These are phyloP conservation scores for Girardinus metallicus DNA, from an alignment of 2,797 vertebrate species.

Conservation along the genomic window DNA sequence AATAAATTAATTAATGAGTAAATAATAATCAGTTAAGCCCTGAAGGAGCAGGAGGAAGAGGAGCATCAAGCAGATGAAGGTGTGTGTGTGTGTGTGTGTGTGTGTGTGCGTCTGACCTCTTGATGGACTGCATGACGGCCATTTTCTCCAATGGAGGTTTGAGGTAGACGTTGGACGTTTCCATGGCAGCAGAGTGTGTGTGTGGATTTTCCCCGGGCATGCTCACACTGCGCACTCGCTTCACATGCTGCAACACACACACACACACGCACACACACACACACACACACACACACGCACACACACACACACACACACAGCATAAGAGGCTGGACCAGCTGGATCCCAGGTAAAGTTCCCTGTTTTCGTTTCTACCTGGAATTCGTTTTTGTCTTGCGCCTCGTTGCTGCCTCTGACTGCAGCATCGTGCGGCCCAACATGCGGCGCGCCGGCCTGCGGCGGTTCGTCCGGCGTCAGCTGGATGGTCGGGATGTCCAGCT, in stretches of 20 bases:
- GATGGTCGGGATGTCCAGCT: constrained; percentile 87
- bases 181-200: constrained; percentile 69
- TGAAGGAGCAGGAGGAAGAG: no score
- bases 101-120: constrained; percentile 80
- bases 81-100: constrained; percentile 3
- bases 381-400: neutral
- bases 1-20: no score
- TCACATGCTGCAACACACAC: constrained; percentile 65
- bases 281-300: constrained; percentile 12
- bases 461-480: constrained; percentile 80
- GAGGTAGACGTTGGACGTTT: constrained; percentile 77
- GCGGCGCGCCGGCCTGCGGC: constrained; percentile 45
- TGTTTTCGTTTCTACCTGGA: neutral
- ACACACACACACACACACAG: constrained; percentile 21
- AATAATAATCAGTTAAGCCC: no score
- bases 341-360: neutral
- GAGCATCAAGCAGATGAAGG: no score
- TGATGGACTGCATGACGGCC: constrained; percentile 92
- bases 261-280: neutral
- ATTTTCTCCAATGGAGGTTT: constrained; percentile 85
- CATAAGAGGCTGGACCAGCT: neutral
- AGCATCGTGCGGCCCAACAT: no score
- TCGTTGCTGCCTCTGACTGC: constrained; percentile 77
- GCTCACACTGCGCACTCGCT: constrained; percentile 88
- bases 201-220: constrained; percentile 88